phyloP scores from a whole-genome alignment of 2,113 vertebrate species.

The Tachysurus fulvidraco region DNA sequence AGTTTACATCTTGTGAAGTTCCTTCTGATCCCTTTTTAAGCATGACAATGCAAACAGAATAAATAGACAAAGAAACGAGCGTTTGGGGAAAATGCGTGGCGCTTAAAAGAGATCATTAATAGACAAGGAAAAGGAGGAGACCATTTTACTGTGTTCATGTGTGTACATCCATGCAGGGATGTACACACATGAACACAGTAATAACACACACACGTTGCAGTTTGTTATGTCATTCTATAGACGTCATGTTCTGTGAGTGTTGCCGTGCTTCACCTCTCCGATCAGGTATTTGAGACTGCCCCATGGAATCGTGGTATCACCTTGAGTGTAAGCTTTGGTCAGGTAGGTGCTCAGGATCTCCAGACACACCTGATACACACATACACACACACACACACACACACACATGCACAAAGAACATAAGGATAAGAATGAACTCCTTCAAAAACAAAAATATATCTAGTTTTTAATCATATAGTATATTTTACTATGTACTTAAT shows the following conservation, averaged over 20 bases:
- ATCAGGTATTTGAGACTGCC: conserved; percentile 93
- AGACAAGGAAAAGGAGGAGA: neutral
- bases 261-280: conserved; percentile 81
- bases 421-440: neutral
- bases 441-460: neutral
- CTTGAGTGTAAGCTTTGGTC: conserved; percentile 83
- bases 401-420: neutral
- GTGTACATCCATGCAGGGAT: neutral
- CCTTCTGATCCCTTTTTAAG: neutral
- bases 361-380: conserved; percentile 86
- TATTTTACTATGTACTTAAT: neutral
- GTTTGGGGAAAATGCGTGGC: accelerated
- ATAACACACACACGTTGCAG: neutral
- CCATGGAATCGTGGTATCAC: conserved; percentile 86
- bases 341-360: conserved; percentile 91
- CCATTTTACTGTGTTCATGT: too few species aligned
- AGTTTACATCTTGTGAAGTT: neutral
- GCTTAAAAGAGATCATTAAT: neutral
- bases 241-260: neutral
- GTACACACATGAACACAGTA: neutral
- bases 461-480: neutral
- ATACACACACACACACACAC: neutral
- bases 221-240: neutral
- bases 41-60: neutral
- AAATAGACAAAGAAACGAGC: neutral